A percentile compares a stretch with the other conserved stretches of the same genome.
These are phyloP conservation scores for Drosophila watanabei DNA, from an alignment of 1,140 invertebrate genomes.

Conservation along the genomic window DNA sequence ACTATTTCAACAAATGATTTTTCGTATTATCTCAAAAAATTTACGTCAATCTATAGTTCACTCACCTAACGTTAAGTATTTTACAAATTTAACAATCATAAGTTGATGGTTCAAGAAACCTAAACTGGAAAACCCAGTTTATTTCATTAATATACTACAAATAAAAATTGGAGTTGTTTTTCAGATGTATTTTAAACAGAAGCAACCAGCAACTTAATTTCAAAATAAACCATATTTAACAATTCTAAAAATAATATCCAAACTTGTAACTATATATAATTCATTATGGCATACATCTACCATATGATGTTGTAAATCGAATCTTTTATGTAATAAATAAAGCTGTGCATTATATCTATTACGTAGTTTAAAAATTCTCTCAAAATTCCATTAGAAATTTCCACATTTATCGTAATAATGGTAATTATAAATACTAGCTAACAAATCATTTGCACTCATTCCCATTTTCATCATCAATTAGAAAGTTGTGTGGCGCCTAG, in stretches of 20 bases:
- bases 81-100: no score
- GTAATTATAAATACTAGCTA: constrained; percentile 31
- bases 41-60: no score
- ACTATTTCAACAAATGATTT: no score
- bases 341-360: neutral
- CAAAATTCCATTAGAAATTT: constrained; percentile 16
- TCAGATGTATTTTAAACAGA: no score
- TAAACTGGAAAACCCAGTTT: neutral
- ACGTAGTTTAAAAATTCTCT: neutral
- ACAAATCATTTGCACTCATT: constrained; percentile 48
- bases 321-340: neutral
- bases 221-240: no score
- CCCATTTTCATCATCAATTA: constrained; percentile 62
- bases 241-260: neutral
- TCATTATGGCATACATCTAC: neutral
- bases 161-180: no score
- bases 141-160: neutral
- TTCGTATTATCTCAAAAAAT: no score
- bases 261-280: neutral
- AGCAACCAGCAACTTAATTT: no score
- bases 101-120: no score
- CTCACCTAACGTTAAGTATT: no score
- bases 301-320: neutral
- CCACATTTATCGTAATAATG: constrained; percentile 20
- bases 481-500: constrained; percentile 74